These are phyloP conservation scores for Xiphophorus birchmanni DNA, from an alignment of 2,797 vertebrate species.

Conservation along the genomic window DNA sequence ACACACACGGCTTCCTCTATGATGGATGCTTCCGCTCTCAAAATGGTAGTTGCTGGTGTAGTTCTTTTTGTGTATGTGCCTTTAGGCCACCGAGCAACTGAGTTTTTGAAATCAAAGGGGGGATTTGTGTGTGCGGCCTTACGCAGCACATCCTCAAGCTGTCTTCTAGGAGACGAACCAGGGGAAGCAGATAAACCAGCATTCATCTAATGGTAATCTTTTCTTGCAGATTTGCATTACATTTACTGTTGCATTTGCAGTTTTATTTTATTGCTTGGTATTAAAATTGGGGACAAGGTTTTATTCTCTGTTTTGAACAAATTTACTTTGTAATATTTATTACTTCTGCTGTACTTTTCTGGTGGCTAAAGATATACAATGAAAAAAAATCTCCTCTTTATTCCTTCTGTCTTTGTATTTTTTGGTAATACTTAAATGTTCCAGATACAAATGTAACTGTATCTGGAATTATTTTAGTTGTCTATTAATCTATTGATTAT, in stretches of 20 bases:
- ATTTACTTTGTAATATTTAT: not conserved
- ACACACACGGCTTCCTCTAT: conserved; percentile 34
- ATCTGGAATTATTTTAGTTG: too few relatives aligned
- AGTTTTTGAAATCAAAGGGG: not conserved
- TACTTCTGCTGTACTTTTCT: not conserved
- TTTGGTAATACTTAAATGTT: not conserved
- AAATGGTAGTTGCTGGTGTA: conserved; percentile 53
- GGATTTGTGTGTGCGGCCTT: conserved; percentile 21
- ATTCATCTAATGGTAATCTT: not conserved
- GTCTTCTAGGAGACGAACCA: not conserved
- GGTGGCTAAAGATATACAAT: not conserved
- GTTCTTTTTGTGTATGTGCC: conserved; percentile 15
- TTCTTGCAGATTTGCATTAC: conserved; percentile 4
- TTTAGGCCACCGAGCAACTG: not conserved
- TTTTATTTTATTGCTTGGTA: conserved; percentile 11
- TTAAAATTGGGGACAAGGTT: not conserved
- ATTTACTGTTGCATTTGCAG: conserved; percentile 1
- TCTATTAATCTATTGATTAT: too few relatives aligned
- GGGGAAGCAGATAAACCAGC: not conserved
- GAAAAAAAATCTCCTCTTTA: not conserved
- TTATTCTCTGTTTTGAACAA: not conserved
- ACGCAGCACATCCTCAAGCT: not conserved
- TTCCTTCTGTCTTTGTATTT: not conserved
- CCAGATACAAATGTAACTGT: not conserved
- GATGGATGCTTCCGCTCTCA: conserved; percentile 50